Percentiles rank a stretch among this genome's conserved stretches.
phyloP scores from a whole-genome alignment of 2,888 invertebrate species.

The Slavum lentiscoides region DNA sequence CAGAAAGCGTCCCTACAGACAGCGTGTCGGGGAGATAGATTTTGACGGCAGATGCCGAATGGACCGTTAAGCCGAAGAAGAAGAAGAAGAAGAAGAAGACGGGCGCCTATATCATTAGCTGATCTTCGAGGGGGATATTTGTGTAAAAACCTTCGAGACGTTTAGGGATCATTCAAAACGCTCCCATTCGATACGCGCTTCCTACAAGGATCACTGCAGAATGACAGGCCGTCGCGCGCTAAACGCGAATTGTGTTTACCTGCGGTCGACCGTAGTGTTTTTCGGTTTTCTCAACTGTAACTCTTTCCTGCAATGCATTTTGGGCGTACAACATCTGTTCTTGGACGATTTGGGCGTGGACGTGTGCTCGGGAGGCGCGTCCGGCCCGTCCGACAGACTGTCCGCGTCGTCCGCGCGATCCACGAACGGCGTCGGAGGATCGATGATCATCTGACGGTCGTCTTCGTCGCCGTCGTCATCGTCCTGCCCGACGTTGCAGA shows the following conservation, averaged over 20 bases:
- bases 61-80: too few relatives aligned
- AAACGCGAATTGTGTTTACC: constrained; percentile 22
- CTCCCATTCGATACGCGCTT: too few relatives aligned
- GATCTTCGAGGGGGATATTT: too few relatives aligned
- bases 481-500: neutral
- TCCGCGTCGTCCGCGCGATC: neutral
- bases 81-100: too few relatives aligned
- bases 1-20: too few relatives aligned
- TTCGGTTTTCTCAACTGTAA: constrained; percentile 35
- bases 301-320: constrained; percentile 23
- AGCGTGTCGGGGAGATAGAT: too few relatives aligned
- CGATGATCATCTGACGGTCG: constrained; percentile 19
- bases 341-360: constrained; percentile 51
- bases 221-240: too few relatives aligned
- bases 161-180: too few relatives aligned
- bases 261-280: neutral
- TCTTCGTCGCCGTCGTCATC: neutral
- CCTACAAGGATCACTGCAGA: too few relatives aligned
- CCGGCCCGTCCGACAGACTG: constrained; percentile 22
- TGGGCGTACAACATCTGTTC: constrained; percentile 36
- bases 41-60: too few relatives aligned
- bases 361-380: constrained; percentile 34
- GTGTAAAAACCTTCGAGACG: too few relatives aligned
- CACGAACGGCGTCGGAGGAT: constrained; percentile 41
- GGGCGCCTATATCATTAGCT: too few relatives aligned